A percentile compares a stretch with the other conserved stretches of the same genome.
These are phyloP conservation scores for Saccostrea echinata DNA, from an alignment of 1,140 invertebrate species.

Conservation along the genomic window DNA sequence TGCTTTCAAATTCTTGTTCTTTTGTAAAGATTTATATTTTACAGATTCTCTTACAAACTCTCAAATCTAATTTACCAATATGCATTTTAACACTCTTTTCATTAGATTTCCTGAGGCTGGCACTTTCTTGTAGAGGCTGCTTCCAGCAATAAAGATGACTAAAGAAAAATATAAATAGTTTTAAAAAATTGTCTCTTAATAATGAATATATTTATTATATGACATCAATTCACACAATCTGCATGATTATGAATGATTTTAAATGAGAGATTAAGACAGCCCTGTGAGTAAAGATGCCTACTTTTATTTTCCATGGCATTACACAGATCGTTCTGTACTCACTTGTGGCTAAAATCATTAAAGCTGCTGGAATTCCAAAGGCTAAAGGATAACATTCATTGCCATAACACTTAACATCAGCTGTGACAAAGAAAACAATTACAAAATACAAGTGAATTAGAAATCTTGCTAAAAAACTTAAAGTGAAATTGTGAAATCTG, in stretches of 20 bases:
- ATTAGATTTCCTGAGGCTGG: conserved; percentile 92
- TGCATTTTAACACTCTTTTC: conserved; percentile 87
- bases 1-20: too few species aligned
- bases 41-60: neutral
- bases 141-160: conserved; percentile 92
- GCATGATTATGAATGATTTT: neutral
- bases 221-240: too few species aligned
- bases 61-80: conserved; percentile 86
- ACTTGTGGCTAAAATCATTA: conserved; percentile 76
- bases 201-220: too few species aligned
- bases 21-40: too few species aligned
- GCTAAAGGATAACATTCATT: conserved; percentile 93
- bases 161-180: conserved; percentile 78
- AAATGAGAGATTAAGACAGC: too few species aligned
- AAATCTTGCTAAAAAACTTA: neutral
- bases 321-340: conserved; percentile 48
- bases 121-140: conserved; percentile 87
- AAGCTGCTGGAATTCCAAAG: conserved; percentile 91
- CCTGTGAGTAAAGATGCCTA: too few species aligned
- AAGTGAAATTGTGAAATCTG: too few species aligned
- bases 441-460: neutral
- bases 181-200: too few species aligned
- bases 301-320: too few species aligned
- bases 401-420: conserved; percentile 91
- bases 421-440: conserved; percentile 68